phyloP scores from a whole-genome alignment of 2,797 vertebrate species.

The Oophaga sylvatica region DNA sequence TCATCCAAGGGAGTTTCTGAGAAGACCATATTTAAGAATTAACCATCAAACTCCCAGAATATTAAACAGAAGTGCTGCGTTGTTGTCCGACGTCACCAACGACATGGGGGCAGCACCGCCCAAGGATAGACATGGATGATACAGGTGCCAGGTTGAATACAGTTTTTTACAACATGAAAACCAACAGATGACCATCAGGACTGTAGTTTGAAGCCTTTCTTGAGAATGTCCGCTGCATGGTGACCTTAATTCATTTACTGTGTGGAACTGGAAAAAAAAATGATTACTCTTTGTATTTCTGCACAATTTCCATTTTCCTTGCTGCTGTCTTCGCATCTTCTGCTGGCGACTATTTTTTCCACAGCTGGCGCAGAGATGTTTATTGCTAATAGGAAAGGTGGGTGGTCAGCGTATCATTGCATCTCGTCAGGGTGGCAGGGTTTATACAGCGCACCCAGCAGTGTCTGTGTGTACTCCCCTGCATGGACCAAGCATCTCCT shows the following conservation, averaged over 20 bases:
- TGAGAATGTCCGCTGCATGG: neutral
- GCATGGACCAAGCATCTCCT: constrained; percentile 21
- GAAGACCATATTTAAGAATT: too few species aligned
- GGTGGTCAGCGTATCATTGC: neutral
- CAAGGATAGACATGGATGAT: too few species aligned
- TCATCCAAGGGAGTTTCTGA: too few species aligned
- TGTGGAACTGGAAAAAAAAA: neutral
- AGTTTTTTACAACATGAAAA: too few species aligned
- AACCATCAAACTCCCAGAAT: too few species aligned
- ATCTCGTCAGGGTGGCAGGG: neutral
- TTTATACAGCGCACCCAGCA: neutral
- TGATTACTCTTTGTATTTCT: neutral
- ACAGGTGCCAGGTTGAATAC: too few species aligned
- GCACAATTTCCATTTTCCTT: neutral
- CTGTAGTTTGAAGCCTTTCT: neutral
- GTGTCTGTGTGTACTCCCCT: neutral
- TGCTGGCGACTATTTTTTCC: neutral
- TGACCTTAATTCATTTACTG: neutral
- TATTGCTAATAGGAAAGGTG: neutral
- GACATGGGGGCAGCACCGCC: too few species aligned
- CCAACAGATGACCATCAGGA: too few species aligned
- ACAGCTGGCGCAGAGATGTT: neutral
- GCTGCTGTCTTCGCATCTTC: neutral
- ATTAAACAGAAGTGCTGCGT: too few species aligned
- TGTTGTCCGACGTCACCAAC: too few species aligned